These are phyloP conservation scores for Trichoplax adhaerens DNA, from an alignment of 37 sponge, comb jelly and placozoan genomes.

Conservation along the genomic window DNA sequence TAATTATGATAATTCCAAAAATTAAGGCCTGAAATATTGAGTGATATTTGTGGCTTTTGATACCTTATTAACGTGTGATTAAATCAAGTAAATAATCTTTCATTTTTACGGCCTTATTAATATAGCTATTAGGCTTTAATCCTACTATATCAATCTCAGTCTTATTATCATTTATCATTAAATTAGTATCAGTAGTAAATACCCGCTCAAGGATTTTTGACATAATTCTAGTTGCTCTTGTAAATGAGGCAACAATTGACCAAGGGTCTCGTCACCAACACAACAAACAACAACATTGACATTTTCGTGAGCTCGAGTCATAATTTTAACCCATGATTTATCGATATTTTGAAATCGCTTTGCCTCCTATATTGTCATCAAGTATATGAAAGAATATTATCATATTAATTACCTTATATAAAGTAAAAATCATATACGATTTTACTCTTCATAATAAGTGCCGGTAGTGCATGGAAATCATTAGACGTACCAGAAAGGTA, in stretches of 20 bases:
- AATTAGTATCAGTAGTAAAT: neutral
- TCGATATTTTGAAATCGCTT: constrained; percentile 93
- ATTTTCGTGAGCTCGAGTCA: constrained; percentile 90
- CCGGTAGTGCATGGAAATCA: neutral
- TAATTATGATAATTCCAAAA: neutral
- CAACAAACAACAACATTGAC: constrained; percentile 89
- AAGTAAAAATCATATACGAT: neutral
- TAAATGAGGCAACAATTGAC: constrained; percentile 97
- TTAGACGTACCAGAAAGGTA: neutral
- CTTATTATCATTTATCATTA: no score
- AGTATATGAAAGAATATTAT: neutral
- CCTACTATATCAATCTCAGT: neutral
- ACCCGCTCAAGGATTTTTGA: constrained; percentile 95
- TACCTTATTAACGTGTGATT: no score
- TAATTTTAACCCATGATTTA: constrained; percentile 98
- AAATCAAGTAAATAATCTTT: neutral
- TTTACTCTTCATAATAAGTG: neutral
- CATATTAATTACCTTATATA: neutral
- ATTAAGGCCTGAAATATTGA: no score
- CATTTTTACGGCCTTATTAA: neutral
- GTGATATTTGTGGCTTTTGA: no score
- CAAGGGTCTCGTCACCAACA: constrained; percentile 97
- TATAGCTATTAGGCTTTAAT: neutral
- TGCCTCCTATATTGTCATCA: constrained; percentile 48
- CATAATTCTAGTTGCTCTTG: constrained; percentile 98